A percentile compares a stretch with the other conserved stretches of the same genome.
These are phyloP conservation scores for Trididemnum miniatum DNA, from an alignment of 23 tunicate genomes.

Conservation along the genomic window DNA sequence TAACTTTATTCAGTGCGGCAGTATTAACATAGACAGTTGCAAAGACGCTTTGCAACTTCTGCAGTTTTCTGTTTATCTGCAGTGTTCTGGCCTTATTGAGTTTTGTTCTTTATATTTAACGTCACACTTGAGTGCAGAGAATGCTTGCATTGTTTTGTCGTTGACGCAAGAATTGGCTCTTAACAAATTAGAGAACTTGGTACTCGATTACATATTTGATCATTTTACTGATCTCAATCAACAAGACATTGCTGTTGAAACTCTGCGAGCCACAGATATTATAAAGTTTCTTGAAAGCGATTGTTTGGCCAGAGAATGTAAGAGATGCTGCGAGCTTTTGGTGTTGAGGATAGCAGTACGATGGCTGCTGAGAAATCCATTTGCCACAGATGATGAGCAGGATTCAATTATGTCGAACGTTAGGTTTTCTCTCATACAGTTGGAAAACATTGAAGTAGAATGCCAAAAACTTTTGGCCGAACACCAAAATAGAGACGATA, in stretches of 20 bases:
- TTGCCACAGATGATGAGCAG: not conserved
- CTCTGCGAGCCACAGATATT: slow-evolving; percentile 40
- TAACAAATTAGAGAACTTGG: not conserved
- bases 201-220: slow-evolving; percentile 29
- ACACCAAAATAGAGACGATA: not conserved
- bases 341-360: slow-evolving; percentile 33
- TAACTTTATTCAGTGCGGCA: slow-evolving; percentile 74
- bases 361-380: slow-evolving; percentile 28
- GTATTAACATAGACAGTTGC: slow-evolving; percentile 23
- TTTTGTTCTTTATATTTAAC: slow-evolving; percentile 37
- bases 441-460: slow-evolving; percentile 3
- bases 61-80: slow-evolving; percentile 50
- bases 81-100: slow-evolving; percentile 41
- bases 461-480: not conserved
- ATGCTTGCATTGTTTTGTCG: slow-evolving; percentile 32
- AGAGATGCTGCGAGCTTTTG: slow-evolving; percentile 22
- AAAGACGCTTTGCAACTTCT: slow-evolving; percentile 39
- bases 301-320: slow-evolving; percentile 14
- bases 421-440: slow-evolving; percentile 52
- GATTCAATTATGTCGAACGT: slow-evolving; percentile 27
- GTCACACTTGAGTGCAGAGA: slow-evolving; percentile 10
- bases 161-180: slow-evolving; percentile 48
- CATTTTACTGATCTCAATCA: slow-evolving; percentile 48
- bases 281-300: slow-evolving; percentile 31
- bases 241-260: slow-evolving; percentile 5